Evolutionary conservation across 2,797 vertebrate species (phyloP), one percentile per base, ranked within the genome.

Genomic region (Hylomyscus alleni): DNA sequence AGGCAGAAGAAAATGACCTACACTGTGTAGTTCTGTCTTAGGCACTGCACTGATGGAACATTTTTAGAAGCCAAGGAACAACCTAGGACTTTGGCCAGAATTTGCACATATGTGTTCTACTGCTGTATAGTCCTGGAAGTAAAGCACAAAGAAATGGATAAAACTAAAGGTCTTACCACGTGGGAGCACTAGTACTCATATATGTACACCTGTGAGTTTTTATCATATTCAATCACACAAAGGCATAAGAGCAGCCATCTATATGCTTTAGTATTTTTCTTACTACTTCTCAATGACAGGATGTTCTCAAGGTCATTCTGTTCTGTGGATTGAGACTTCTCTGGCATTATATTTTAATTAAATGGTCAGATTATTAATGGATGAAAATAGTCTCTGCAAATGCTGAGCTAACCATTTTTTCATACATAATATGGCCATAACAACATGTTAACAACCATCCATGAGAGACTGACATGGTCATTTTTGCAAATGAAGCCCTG

Each of bases 391-490:
- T 90, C 77, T 90, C 83, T 97, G 95, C 80, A 93, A 95, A 94
- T 97, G 93, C 93, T 97, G 92, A 97, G 95, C 96, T 98, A 98
- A 97, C 97, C 93, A 94, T 90, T 97, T 91, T 90, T 98, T 98
- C 98, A 98, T 98, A 97, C 98, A 97, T 98, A 97, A 98, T 97
- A 90, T 80, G 72, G 75, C 91, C 98, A 97, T 95, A 96, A 97
- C 95, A 96, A 97, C 93, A 86, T 90, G 97, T 88, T 98, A 97
- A 97, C 97, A 98, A 94, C 96, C 97, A 96, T 97, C 95, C 92
- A 96, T 95, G 92, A 95, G 94, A 97, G 92, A 98, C 93, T 97
- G 93, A 97, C 95, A 97, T 96, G 98, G 96, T 95, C 54, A 54
- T 56, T 93, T 94, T 97, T 87, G 90, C 95, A 95, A 56, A 95